These are phyloP conservation scores for Hyposoter dolosus DNA, from an alignment of 2,888 invertebrate genomes.

Conservation along the genomic window DNA sequence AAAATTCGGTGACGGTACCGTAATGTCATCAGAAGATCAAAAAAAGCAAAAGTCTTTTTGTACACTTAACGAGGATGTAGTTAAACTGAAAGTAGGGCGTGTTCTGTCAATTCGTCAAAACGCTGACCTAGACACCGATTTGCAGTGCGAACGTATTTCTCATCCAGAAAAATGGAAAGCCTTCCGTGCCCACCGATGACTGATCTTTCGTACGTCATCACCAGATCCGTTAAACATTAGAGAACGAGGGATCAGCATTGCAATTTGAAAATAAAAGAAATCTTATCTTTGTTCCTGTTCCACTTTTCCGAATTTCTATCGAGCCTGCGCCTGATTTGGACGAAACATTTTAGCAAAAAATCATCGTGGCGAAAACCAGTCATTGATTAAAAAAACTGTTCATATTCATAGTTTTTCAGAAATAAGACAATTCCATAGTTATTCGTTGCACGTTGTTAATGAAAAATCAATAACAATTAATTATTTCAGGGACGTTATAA, in stretches of 20 bases:
- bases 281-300: slow-evolving; percentile 77
- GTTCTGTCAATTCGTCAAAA: slow-evolving; percentile 33
- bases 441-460: neutral
- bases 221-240: slow-evolving; percentile 37
- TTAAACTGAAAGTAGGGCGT: slow-evolving; percentile 47
- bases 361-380: neutral
- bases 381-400: neutral
- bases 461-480: neutral
- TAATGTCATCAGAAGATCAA: slow-evolving; percentile 10
- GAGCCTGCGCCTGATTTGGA: neutral
- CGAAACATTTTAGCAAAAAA: neutral
- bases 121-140: slow-evolving; percentile 70
- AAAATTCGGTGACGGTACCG: neutral
- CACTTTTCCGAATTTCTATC: slow-evolving; percentile 67
- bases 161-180: slow-evolving; percentile 56
- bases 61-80: slow-evolving; percentile 39
- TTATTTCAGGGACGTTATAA: slow-evolving; percentile 13
- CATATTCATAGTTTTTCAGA: too few relatives aligned
- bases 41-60: slow-evolving; percentile 58
- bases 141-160: slow-evolving; percentile 38
- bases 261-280: slow-evolving; percentile 59
- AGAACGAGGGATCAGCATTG: slow-evolving; percentile 14
- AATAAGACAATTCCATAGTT: neutral
- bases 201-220: slow-evolving; percentile 32
- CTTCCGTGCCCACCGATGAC: slow-evolving; percentile 52